Percentiles rank a stretch among this genome's conserved stretches.
These are phyloP conservation scores for Timandra comae DNA, from an alignment of 2,888 invertebrate genomes.

Conservation along the genomic window DNA sequence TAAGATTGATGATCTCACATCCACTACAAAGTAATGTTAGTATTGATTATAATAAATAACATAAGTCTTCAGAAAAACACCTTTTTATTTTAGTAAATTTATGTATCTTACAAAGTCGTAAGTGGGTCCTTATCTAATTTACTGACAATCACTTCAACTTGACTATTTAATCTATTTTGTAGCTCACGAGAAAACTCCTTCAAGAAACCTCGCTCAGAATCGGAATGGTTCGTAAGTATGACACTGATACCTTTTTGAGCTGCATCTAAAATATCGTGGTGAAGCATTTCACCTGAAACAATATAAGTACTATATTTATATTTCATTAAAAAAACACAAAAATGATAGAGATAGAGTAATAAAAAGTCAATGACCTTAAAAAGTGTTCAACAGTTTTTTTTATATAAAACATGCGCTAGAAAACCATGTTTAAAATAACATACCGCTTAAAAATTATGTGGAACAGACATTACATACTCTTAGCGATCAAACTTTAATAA, in stretches of 20 bases:
- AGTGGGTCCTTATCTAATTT: constrained; percentile 87
- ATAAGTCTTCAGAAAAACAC: constrained; percentile 9
- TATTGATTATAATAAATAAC: constrained; percentile 20
- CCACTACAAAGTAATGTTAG: constrained; percentile 24
- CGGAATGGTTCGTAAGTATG: constrained; percentile 94
- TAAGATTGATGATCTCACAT: constrained; percentile 66
- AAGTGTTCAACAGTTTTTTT: no score
- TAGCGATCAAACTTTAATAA: no score
- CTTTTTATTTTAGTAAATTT: constrained; percentile 12
- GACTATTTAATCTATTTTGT: constrained; percentile 50
- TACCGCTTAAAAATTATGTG: no score
- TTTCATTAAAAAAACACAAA: no score
- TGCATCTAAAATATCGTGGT: constrained; percentile 94
- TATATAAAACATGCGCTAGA: no score
- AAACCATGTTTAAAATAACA: no score
- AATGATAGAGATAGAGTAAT: no score
- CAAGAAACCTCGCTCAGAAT: constrained; percentile 94
- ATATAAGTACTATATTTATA: no score
- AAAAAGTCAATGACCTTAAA: no score
- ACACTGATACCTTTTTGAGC: constrained; percentile 86
- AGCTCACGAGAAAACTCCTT: constrained; percentile 70
- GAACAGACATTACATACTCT: no score
- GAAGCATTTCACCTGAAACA: constrained; percentile 89
- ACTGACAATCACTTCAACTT: constrained; percentile 82
- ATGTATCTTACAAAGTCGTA: constrained; percentile 73